These are phyloP conservation scores for Drosophila ficusphila DNA, from an alignment of 1,140 invertebrate species.

Conservation along the genomic window DNA sequence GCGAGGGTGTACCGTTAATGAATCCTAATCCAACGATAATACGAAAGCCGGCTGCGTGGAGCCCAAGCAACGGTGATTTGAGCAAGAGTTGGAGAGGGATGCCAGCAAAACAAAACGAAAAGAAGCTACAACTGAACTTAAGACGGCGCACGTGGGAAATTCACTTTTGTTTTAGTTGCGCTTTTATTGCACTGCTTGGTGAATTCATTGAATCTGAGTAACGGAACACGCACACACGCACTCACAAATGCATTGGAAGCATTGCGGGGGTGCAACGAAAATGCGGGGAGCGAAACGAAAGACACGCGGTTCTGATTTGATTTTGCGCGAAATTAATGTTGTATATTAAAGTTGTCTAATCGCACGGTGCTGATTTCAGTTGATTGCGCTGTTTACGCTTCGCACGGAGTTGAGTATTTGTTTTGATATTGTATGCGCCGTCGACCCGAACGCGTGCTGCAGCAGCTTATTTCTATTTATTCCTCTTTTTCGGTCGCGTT, in stretches of 20 bases:
- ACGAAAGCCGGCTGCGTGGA: background rate
- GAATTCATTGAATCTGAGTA: constrained; percentile 26
- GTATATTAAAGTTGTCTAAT: constrained; percentile 27
- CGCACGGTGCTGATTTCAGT: constrained; percentile 24
- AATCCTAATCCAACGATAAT: constrained; percentile 23
- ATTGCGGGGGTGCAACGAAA: constrained; percentile 15
- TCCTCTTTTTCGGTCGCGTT: background rate
- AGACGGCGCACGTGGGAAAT: constrained; percentile 57
- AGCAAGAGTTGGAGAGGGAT: constrained; percentile 5
- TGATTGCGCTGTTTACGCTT: constrained; percentile 38
- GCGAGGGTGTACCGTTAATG: background rate
- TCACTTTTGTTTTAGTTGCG: constrained; percentile 63
- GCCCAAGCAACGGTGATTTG: background rate
- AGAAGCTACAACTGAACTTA: constrained; percentile 45
- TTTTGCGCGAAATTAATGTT: constrained; percentile 9
- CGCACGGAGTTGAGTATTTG: constrained; percentile 26
- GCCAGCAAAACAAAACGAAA: constrained; percentile 50
- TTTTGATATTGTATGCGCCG: constrained; percentile 37
- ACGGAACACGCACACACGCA: constrained; percentile 14
- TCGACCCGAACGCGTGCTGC: constrained; percentile 50
- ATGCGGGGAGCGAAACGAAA: constrained; percentile 14
- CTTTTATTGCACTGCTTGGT: constrained; percentile 16
- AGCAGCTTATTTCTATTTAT: background rate
- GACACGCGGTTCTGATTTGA: constrained; percentile 25
- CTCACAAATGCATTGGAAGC: constrained; percentile 2